Base-by-base conservation (phyloP, 92 coral and sea anemone species). In the Zoanthus solanderi region DNA sequence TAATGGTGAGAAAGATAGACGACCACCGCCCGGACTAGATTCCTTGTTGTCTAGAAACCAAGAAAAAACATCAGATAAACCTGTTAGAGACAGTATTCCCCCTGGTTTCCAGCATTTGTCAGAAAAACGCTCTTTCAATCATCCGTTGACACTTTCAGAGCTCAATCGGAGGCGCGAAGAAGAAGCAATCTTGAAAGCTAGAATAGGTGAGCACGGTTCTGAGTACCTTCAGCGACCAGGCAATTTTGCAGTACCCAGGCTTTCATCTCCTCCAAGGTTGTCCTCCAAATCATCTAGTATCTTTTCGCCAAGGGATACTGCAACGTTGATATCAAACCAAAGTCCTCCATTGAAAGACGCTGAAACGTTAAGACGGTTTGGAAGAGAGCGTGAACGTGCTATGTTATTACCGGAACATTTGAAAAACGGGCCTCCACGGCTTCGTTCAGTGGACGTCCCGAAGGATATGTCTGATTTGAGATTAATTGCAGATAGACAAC, bases 121-220 rank as follows among this genome's bases (percentile, higher is more conserved):
- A 16, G 96, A 93, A 63, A 90, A 95, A 45, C 84, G 94, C 29
- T 67, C 91, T 16, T 90, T 87, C 34, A 89, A 91, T 23, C 96
- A 92, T 63, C 90, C 90, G 44, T 78, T 94, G 37, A 95, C 98
- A 23, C 86, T 95, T 88, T 95, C 98, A 73, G 98, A 95, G 16
- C 90, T 95, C 17, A 95, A 95, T 86, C 94, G 98, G 17, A 78
- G 98, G 72, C 98, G 98, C 44, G 99, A 96, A 76, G 94, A 94
- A 72, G 79, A 68, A 29, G 96, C 93, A 32, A 77, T 90, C 47
- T 11, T 91, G 69, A 92, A 92, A 72, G 89, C 81, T 18, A 91
- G 93, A 12, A 85, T 71, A 16, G 96, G 92, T n/a, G 89, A 87
- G 34, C 85, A 78, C 6, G 75, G 87, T 6, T 80, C 85, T 15